Percentiles rank a stretch among this genome's conserved stretches.
Conservation (phyloP, 1,140 invertebrate genomes). For the Microvelia longipes region DNA sequence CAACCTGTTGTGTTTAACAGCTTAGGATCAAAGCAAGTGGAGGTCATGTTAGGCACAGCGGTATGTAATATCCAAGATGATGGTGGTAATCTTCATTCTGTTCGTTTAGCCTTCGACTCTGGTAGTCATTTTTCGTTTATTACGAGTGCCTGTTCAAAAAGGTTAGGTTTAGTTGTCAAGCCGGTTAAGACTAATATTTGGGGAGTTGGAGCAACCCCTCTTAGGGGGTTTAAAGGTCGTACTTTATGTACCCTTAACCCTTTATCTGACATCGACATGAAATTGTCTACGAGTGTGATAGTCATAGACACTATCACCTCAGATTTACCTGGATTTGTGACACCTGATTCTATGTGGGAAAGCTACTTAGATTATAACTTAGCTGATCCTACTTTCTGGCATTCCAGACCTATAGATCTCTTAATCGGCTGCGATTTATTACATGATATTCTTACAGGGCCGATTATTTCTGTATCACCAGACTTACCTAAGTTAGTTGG, state of each 20-base stretch:
- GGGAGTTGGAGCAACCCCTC: background rate
- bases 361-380: background rate
- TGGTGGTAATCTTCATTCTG: background rate
- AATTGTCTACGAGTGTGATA: background rate
- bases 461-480: background rate
- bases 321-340: background rate
- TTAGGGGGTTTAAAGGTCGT: background rate
- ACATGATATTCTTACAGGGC: background rate
- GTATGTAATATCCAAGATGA: background rate
- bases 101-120: background rate
- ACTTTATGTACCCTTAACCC: background rate
- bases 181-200: background rate
- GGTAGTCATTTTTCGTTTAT: background rate
- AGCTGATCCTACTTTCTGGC: background rate
- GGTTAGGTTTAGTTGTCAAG: background rate
- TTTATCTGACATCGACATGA: background rate
- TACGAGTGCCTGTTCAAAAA: background rate
- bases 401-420: background rate
- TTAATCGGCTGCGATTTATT: background rate
- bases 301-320: background rate
- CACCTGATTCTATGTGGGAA: background rate
- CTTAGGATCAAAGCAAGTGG: background rate
- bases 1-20: too few species aligned
- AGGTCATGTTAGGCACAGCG: background rate
- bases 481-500: background rate